Base-by-base conservation (phyloP, 1,140 invertebrate species). In the Drosophila melanica region DNA sequence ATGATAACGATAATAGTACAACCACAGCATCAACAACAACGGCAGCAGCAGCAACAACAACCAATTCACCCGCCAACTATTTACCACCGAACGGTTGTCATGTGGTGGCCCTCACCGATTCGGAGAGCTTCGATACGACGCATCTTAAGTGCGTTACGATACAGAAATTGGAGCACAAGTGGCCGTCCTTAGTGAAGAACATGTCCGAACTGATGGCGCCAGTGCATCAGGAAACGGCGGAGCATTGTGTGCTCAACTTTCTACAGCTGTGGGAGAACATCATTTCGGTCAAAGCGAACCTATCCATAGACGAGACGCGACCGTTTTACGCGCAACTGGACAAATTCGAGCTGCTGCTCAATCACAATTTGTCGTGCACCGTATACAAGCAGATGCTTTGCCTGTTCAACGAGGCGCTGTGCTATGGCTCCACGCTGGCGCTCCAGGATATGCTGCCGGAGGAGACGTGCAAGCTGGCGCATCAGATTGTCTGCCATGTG, bases 261-360 rank as follows among this genome's bases (percentile, higher is more conserved):
- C 93, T 98, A 45, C 95, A 95, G 58, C 92, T 98, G 9, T 98
- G 97, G 97, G 96, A 97, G 89, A 96, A 96, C 68, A 96, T 97
- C n/a, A 97, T 98, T 86, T 97, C 96, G 47, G 96, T 98, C 0
- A 97, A 97, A 92, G 96, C 97, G 11, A 98, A 97, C 93, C 93
- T 98, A 20, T 97, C 96, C 18, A 95, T 97, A 10, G 95, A 97
- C 63, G 96, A 97, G 89, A 97, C 96, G 3, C 96, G 97, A 85
- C 95, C 96, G 4, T 98, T 97, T 91, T 97, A 97, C 92, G 95
- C 96, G 16, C 95, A 97, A 80, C 92, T 98, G 64, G 96, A 97
- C 76, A 94, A 94, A 75, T 95, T 98, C 92, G 95, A 97, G 20
- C 93, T 95, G 54, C 93, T 97, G 47, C 92, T 98, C 33, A 94